Base-by-base conservation (phyloP, 2,113 vertebrate genomes). In the Polypterus senegalus region DNA sequence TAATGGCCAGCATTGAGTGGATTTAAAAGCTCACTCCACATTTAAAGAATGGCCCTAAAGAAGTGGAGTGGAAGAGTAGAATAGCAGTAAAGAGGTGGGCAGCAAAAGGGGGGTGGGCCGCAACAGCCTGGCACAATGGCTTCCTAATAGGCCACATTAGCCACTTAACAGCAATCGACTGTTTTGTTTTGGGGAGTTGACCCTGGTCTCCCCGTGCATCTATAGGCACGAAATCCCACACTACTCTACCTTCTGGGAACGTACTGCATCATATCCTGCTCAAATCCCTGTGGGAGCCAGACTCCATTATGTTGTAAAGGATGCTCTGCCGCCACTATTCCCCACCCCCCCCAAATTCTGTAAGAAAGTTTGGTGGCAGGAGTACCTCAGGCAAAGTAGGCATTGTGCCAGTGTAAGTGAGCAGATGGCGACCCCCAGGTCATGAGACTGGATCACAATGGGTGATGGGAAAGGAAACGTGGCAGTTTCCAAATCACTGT, bases 401-500 rank as follows among this genome's bases (percentile, higher is more conserved):
- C 79, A 85, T 80, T 79, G 78, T 82, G 79, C 80, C 81, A 84
- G 74, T 77, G 79, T 76, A 80, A 78, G 79, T 74, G 79, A 83
- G 78, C 84, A 86, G 83, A 85, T 86, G 81, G 82, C 84, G 81
- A 84, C 83, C 84, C n/a, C 6, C 64, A 69, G 80, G 84, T 88
- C 83, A 88, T 80, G 74, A 79, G 84, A 83, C 80, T 81, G 77
- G 75, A 76, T 81, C 80, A 62, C 65, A 58, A 27, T 8, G 4
- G 56, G 71, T 75, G 75, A 80, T 79, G 77, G 79, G 77, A 77
- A 79, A 80, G 80, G 80, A 80, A 81, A 80, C 71, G 73, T 77
- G 79, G 68, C 75, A 66, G 65, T 79, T 82, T 76, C 78, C 77
- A 82, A 74, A 79, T 81, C 54, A 9, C 74, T 69, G 74, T 46